These are phyloP conservation scores for Acanthosepion lycidas DNA, from an alignment of 2,888 invertebrate genomes.

Conservation along the genomic window DNA sequence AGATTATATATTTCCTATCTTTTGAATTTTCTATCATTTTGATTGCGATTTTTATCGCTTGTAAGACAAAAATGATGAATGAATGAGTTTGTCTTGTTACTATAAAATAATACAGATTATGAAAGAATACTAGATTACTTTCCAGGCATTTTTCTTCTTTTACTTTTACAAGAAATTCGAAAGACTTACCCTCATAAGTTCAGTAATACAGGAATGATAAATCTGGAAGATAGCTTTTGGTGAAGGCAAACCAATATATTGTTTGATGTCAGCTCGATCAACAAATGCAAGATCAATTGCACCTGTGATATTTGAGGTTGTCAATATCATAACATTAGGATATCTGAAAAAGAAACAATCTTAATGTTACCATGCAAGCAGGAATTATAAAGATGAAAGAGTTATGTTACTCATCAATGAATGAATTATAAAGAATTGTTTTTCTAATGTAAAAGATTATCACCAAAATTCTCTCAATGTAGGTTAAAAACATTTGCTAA, in stretches of 20 bases:
- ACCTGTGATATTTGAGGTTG: constrained; percentile 95
- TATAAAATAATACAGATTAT: too few species aligned
- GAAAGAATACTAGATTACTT: too few species aligned
- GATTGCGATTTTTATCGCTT: too few species aligned
- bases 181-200: constrained; percentile 82
- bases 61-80: too few species aligned
- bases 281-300: constrained; percentile 96
- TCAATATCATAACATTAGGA: constrained; percentile 92
- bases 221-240: constrained; percentile 87
- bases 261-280: constrained; percentile 95
- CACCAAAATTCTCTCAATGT: too few species aligned
- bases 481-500: too few species aligned
- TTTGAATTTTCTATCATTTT: too few species aligned
- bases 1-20: too few species aligned
- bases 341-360: constrained; percentile 76
- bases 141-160: too few species aligned
- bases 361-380: background rate
- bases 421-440: background rate
- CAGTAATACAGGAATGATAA: constrained; percentile 85
- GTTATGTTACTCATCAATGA: too few species aligned
- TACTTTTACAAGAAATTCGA: background rate
- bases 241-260: constrained; percentile 89
- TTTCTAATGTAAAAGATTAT: background rate
- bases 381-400: background rate
- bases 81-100: too few species aligned